Base-by-base conservation (phyloP, 2,888 invertebrate genomes). In the Penaeus monodon region DNA sequence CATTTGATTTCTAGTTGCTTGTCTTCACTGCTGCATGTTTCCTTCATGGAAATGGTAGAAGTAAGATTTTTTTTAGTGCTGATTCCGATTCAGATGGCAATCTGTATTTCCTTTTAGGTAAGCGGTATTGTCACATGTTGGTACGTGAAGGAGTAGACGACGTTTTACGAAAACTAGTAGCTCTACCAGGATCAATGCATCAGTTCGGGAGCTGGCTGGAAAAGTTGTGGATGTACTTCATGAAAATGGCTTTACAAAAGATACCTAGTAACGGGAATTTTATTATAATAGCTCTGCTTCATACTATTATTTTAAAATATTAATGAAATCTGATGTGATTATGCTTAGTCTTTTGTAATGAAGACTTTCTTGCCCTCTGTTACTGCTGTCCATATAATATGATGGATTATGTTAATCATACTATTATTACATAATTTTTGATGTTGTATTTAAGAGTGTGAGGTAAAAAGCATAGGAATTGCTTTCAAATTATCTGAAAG, bases 121-220 rank as follows among this genome's bases (percentile, higher is more conserved):
- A 94, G 91, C 93, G 95, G 49, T 95, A 95, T 91, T 95, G 95
- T 91, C 93, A 93, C 73, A 95, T 95, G 95, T 91, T 95, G 86
- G 92, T 93, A 82, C 93, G 94, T 88, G 95, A 95, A 91, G 94
- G 94, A 44, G 95, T 95, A 7, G 93, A 93, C 64, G 92, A 92
- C n/a, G 93, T 94, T 83, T 92, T 95, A 73, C 92, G 87, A 91
- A 92, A 92, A 74, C 92, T 93, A 68, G 90, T 93, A 38, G 91
- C 92, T 29, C 92, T 88, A 12, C 88, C 86, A 24, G 80, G 74
- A 14, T 83, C 88, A 6, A 88, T 65, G 79, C 79, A 38, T 79
- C 74, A 10, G 88, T 88, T 20, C 73, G 86, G 33, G 83, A 88
- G 22, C 70, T 88, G 38, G 88, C 88, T 20, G 85, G 80, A 27